Conservation (phyloP, 2,888 invertebrate species). For the Luperina testacea region DNA sequence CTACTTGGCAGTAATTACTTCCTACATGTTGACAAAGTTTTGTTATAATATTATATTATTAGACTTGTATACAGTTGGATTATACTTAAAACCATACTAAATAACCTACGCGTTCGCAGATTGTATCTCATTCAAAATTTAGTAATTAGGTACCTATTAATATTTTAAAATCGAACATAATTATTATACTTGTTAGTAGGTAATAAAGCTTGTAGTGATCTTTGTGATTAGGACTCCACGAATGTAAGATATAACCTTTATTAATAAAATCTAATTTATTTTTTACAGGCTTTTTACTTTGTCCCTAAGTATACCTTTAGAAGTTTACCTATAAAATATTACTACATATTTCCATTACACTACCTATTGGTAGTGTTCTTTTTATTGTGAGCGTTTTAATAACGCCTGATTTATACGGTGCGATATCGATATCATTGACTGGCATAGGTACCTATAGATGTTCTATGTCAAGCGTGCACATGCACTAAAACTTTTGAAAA, state of each 20-base stretch:
- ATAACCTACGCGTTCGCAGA: constrained; percentile 7
- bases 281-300: constrained; percentile 5
- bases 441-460: no score
- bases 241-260: constrained; percentile 30
- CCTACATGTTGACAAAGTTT: neutral
- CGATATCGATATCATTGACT: neutral
- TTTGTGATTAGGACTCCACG: constrained; percentile 34
- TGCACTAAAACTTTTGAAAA: no score
- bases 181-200: constrained; percentile 20
- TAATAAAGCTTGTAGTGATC: constrained; percentile 17
- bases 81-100: neutral
- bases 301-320: neutral
- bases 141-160: neutral
- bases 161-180: constrained; percentile 18
- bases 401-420: neutral
- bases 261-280: constrained; percentile 40
- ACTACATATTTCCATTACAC: neutral
- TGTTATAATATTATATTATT: neutral
- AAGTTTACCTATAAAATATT: neutral
- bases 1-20: neutral
- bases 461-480: no score
- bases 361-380: neutral
- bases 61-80: neutral
- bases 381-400: neutral
- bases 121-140: constrained; percentile 13